These are phyloP conservation scores for Ornithoptera alexandrae DNA, from an alignment of 2,888 invertebrate genomes.

Conservation along the genomic window DNA sequence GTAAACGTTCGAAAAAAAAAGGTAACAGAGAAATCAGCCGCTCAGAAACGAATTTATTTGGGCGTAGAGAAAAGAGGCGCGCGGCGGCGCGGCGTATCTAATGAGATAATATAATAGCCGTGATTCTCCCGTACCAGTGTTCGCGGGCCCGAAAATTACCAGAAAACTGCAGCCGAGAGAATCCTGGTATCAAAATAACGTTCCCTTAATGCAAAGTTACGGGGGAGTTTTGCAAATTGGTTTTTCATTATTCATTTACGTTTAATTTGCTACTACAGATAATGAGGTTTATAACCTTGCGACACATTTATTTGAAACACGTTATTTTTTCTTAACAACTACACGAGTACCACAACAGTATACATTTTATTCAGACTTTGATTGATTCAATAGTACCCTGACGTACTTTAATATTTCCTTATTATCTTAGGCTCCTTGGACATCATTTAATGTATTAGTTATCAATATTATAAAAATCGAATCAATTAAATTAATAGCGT, in stretches of 20 bases:
- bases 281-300: too few species aligned
- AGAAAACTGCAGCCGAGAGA: constrained; percentile 67
- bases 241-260: constrained; percentile 33
- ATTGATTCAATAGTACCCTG: neutral
- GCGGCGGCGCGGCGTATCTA: constrained; percentile 70
- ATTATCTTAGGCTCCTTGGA: neutral
- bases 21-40: constrained; percentile 62
- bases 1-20: constrained; percentile 44
- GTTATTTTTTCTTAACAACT: too few species aligned
- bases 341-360: neutral
- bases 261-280: too few species aligned
- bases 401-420: neutral
- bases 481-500: constrained; percentile 15
- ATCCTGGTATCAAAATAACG: constrained; percentile 46
- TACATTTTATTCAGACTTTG: neutral
- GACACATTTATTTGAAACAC: too few species aligned
- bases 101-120: constrained; percentile 79
- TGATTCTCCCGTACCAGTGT: constrained; percentile 67
- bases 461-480: constrained; percentile 35
- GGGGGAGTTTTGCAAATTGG: constrained; percentile 40
- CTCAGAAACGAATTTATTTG: constrained; percentile 70
- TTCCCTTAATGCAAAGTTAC: constrained; percentile 46
- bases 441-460: neutral
- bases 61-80: constrained; percentile 60
- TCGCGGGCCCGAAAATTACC: constrained; percentile 69